These are phyloP conservation scores for Paradoxurus hermaphroditus DNA, from an alignment of 2,113 vertebrate species.

Conservation along the genomic window DNA sequence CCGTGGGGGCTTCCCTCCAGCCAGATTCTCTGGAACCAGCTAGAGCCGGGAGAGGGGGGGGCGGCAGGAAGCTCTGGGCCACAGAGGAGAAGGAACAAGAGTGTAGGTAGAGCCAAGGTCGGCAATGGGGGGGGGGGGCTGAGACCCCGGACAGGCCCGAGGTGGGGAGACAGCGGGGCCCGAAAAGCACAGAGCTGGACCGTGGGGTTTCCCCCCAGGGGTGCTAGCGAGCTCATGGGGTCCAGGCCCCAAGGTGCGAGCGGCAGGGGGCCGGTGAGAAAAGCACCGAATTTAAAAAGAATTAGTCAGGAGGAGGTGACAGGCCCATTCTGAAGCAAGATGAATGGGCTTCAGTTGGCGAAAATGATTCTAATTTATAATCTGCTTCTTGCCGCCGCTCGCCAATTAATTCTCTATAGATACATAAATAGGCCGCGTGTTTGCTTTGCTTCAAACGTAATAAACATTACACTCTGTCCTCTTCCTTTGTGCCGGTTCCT, in stretches of 20 bases:
- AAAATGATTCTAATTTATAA: slow-evolving; percentile 88
- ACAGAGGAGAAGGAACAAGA: background rate
- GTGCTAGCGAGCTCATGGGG: background rate
- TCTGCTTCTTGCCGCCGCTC: slow-evolving; percentile 84
- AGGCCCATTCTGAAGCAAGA: slow-evolving; percentile 82
- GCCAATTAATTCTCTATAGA: slow-evolving; percentile 86
- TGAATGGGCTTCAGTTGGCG: slow-evolving; percentile 83
- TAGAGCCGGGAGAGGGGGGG: background rate
- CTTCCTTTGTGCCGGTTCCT: slow-evolving; percentile 80
- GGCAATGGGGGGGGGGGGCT: no score
- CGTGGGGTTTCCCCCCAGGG: background rate
- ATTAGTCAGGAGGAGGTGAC: slow-evolving; percentile 78
- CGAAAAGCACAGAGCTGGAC: background rate
- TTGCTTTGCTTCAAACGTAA: slow-evolving; percentile 85
- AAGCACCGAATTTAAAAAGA: slow-evolving; percentile 64
- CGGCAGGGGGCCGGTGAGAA: background rate
- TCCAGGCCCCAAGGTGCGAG: slow-evolving; percentile 45
- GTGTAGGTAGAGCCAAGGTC: no score
- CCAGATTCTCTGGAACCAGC: background rate
- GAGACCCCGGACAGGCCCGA: no score
- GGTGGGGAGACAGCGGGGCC: background rate
- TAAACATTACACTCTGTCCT: slow-evolving; percentile 84
- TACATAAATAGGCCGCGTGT: slow-evolving; percentile 86
- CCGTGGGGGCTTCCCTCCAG: background rate
- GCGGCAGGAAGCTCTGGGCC: background rate